Base-by-base conservation (phyloP, 2,888 invertebrate genomes). In the Incurvaria masculella region DNA sequence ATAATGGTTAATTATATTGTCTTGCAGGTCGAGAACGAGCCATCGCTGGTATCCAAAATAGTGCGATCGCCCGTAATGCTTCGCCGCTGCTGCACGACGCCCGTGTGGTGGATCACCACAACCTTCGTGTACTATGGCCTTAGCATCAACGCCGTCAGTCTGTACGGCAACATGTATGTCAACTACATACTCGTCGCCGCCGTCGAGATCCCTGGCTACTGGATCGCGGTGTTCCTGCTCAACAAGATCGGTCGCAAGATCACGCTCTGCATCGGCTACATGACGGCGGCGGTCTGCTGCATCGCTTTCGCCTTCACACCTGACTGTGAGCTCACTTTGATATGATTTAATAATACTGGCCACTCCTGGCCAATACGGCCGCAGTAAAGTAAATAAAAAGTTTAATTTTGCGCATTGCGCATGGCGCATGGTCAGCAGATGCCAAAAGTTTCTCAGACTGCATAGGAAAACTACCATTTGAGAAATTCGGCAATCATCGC, bases 101-200 rank as follows among this genome's bases (percentile, higher is more conserved):
- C 86, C 10, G 79, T 86, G 65, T 88, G 88, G 65, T 90, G 90
- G 90, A 78, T 86, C 10, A 84, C 88, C 2, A 86, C 85, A 55
- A 82, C 87, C 1, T 85, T 91, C 59, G 85, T 91, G 6, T 91
- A 89, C 69, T 91, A 89, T 63, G 91, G 91, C 0, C 72, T 92
- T 39, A 88, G 88, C 18, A 74, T 91, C 56, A 89, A 88, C 70
- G 85, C 89, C 0, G 88, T 89, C 5, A 69, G 85, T 3, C 69
- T 92, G 41, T 80, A 83, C 11, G 89, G 89, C 6, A 83, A 90
- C 63, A 86, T 85, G 63, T 87, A 90, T 65, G 65, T 85, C 20
- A 91, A 91, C 70, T 91, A 91, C 61, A 86, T 89, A 42, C 61
- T 85, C 46, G 83, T 84, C 1, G 70, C 80, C 1, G 65, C 81